These are phyloP conservation scores for Nysson spinosus DNA, from an alignment of 2,888 invertebrate genomes.

Conservation along the genomic window DNA sequence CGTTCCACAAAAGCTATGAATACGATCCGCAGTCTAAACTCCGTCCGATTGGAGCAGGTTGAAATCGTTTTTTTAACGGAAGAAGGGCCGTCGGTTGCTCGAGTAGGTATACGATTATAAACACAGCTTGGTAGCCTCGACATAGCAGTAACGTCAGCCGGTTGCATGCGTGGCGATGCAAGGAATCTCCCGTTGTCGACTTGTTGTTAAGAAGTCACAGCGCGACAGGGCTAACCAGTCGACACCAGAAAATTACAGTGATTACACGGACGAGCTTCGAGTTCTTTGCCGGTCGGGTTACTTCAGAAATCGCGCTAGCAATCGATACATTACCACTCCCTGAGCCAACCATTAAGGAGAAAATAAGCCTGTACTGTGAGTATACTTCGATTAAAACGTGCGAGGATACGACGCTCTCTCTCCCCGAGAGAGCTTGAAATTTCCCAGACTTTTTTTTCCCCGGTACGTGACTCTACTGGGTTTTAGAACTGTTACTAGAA, in stretches of 20 bases:
- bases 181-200: conserved; percentile 39
- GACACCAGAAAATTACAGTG: conserved; percentile 57
- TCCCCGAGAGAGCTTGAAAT: conserved; percentile 1
- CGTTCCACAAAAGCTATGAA: conserved; percentile 8
- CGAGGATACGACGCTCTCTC: background rate
- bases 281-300: conserved; percentile 25
- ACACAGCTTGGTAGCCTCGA: conserved; percentile 47
- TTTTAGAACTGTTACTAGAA: conserved; percentile 1
- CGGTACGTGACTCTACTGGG: background rate
- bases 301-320: conserved; percentile 24
- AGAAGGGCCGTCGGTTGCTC: conserved; percentile 15
- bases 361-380: background rate
- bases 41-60: conserved; percentile 34
- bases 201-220: conserved; percentile 38
- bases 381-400: conserved; percentile 25
- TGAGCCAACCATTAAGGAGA: conserved; percentile 1
- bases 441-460: conserved; percentile 9
- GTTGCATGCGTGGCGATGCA: conserved; percentile 47
- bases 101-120: conserved; percentile 29
- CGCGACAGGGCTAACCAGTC: conserved; percentile 38
- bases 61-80: conserved; percentile 36
- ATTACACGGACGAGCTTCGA: conserved; percentile 39
- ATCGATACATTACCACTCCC: conserved; percentile 38
- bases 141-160: conserved; percentile 15
- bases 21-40: conserved; percentile 26